Evolutionary conservation across 1,140 invertebrate genomes (phyloP).

Genomic region (Penaeus indicus): DNA sequence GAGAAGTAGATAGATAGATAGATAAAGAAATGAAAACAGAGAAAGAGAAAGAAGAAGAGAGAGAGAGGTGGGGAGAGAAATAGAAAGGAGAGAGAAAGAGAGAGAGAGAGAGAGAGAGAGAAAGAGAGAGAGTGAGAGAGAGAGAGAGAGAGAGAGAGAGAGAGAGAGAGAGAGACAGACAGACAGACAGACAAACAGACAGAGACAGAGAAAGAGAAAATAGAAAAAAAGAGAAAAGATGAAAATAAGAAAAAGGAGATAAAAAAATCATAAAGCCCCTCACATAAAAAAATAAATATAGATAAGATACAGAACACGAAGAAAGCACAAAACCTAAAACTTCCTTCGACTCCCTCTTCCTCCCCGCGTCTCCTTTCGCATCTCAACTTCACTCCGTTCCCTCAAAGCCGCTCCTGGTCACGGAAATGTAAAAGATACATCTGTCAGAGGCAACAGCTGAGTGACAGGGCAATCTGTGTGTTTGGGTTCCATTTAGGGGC

Average conservation of each 20-base stretch:
- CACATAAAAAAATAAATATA: too few relatives aligned
- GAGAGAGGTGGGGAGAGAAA: background rate
- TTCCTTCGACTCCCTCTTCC: too few relatives aligned
- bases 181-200: background rate
- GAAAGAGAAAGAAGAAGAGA: background rate
- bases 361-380: too few relatives aligned
- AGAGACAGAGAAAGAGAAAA: background rate
- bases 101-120: background rate
- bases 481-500: background rate
- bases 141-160: conserved; percentile 3
- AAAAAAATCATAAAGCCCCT: background rate
- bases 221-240: background rate
- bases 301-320: too few relatives aligned
- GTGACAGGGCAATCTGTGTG: conserved; percentile 12
- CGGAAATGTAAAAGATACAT: too few relatives aligned
- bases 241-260: background rate
- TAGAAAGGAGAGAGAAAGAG: background rate
- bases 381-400: too few relatives aligned
- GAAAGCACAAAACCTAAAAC: too few relatives aligned
- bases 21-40: background rate
- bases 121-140: background rate
- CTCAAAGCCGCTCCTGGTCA: too few relatives aligned
- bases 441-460: background rate
- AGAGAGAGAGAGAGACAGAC: background rate
- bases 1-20: background rate